Evolutionary conservation across 2,113 vertebrate species (phyloP).

Genomic region (Entomyzon cyanotis): DNA sequence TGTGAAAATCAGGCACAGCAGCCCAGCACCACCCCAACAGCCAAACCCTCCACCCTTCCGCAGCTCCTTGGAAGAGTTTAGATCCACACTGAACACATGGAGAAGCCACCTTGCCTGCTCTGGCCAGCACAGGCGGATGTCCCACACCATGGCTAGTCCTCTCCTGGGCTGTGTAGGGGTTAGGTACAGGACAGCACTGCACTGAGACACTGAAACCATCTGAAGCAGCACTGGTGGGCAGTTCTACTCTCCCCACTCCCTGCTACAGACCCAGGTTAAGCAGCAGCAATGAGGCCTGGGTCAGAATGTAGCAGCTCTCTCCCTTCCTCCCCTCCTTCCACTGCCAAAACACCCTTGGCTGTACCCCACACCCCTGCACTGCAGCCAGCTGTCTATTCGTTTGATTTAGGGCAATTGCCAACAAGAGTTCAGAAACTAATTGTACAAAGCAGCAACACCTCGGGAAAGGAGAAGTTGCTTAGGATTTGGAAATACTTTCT

Average conservation of each 20-base stretch:
- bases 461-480: background rate
- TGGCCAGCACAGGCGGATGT: accelerated
- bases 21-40: background rate
- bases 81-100: background rate
- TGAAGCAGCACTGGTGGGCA: background rate
- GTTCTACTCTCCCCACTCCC: accelerated
- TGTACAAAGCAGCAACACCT: background rate
- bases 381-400: background rate
- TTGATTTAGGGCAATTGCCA: background rate
- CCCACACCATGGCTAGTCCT: accelerated
- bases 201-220: background rate
- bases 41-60: background rate
- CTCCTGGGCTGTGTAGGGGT: background rate
- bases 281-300: background rate
- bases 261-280: background rate
- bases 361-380: background rate
- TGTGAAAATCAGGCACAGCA: background rate
- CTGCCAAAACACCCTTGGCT: background rate
- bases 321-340: background rate
- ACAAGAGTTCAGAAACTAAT: background rate
- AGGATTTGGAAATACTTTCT: background rate
- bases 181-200: background rate
- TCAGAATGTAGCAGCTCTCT: background rate
- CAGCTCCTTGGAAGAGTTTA: background rate
- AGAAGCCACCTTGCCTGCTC: background rate